Conservation (phyloP, 2,113 vertebrate species). For the Calypte anna region DNA sequence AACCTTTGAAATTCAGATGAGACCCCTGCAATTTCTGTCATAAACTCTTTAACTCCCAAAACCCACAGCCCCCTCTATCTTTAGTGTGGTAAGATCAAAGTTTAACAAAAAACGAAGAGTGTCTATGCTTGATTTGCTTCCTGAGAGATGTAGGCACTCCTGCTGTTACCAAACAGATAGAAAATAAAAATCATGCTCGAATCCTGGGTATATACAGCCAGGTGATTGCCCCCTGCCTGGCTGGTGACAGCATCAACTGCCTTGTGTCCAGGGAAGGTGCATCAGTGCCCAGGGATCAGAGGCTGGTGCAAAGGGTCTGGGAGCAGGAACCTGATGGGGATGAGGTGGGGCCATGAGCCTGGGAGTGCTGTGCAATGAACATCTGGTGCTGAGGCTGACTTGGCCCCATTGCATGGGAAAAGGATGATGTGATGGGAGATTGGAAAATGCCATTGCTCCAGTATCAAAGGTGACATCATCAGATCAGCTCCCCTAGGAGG, state of each 20-base stretch:
- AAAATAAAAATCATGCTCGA: background rate
- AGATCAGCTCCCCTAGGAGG: background rate
- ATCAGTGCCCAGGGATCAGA: rapidly evolving
- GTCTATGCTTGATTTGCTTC: background rate
- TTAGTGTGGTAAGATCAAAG: background rate
- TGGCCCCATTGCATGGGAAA: rapidly evolving
- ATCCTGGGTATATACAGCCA: background rate
- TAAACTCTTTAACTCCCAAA: background rate
- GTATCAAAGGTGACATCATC: background rate
- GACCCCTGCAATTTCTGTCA: background rate
- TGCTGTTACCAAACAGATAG: background rate
- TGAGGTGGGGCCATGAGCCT: no score
- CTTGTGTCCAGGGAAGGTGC: background rate
- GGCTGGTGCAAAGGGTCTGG: background rate
- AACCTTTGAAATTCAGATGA: no score
- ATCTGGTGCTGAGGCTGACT: background rate
- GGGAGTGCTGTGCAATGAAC: no score
- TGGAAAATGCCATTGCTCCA: background rate
- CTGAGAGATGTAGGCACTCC: background rate
- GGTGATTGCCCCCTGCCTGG: background rate
- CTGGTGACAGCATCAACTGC: rapidly evolving
- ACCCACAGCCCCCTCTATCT: background rate
- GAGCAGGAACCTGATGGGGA: rapidly evolving
- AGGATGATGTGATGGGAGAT: rapidly evolving
- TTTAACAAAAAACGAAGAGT: background rate